Base-by-base conservation (phyloP, 2,888 invertebrate genomes). In the Gerosis bhagava region DNA sequence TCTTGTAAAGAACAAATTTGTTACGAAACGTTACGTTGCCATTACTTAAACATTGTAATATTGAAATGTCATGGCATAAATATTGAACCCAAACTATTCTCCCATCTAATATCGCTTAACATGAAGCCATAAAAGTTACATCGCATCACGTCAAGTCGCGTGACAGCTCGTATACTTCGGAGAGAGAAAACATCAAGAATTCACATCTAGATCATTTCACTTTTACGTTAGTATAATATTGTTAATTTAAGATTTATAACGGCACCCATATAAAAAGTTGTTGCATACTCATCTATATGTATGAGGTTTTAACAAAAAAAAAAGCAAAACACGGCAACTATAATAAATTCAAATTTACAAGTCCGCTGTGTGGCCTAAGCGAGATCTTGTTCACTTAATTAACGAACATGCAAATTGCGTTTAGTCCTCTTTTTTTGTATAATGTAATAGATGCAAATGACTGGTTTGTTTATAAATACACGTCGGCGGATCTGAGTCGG, bases 401-500 rank as follows among this genome's bases (percentile, higher is more conserved):
- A 44, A 22, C 28, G 8, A 21, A 29, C 13, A 41, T 41, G 35
- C 43, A 16, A 44, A 28, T 44, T 22, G 43, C 35, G 28, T 28
- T 36, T 28, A 10, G 26, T 44, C 17, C 36, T 8, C 5, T 34
- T 32, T 44, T 36, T 37, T 37, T 34, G 31, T 24, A 32, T 24
- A 28, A 28, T 54, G 50, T 42, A 54, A 48, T 50, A 19, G 42
- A 60, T 59, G 54, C 55, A 54, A 58, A 56, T 57, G 11, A 7
- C 19, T 8, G 26, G 26, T 17, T 28, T 25, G 34, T 34, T 34
- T 43, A 34, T 43, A 43, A 34, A 28, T 28, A 35, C 11, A 13
- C 54, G 57, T 56, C 57, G 60, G 59, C 67, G 63, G 61, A 63
- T 71, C 69, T 71, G 71, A 72, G 59, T 58, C 62, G 64, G 60